phyloP scores from a whole-genome alignment of 1,140 invertebrate species.

The Chrysomallon squamiferum region DNA sequence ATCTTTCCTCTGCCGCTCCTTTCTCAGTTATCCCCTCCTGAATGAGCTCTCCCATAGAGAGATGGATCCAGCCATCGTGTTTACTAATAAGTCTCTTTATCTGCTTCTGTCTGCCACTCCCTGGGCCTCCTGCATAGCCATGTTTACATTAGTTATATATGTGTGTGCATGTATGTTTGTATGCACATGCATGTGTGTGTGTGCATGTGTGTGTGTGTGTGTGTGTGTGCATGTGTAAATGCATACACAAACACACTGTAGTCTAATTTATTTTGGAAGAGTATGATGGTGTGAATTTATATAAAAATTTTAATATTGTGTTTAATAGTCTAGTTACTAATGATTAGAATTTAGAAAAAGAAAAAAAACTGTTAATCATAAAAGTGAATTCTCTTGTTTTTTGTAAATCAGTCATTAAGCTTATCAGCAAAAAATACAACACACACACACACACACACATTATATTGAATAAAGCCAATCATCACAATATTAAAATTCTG shows the following conservation, averaged over 20 bases:
- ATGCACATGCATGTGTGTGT: neutral
- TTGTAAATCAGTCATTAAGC: too few relatives aligned
- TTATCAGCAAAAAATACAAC: too few relatives aligned
- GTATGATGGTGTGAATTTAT: too few relatives aligned
- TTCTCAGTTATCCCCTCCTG: constrained; percentile 35
- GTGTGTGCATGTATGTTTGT: neutral
- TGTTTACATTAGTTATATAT: neutral
- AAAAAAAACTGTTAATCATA: too few relatives aligned
- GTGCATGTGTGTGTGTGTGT: neutral
- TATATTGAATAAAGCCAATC: too few relatives aligned
- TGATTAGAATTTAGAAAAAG: too few relatives aligned
- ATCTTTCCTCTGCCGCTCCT: constrained; percentile 47
- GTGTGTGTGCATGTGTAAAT: neutral
- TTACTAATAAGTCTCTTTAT: constrained; percentile 36
- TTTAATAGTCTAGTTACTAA: too few relatives aligned
- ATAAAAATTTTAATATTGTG: too few relatives aligned
- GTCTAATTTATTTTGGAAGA: neutral
- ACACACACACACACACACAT: too few relatives aligned
- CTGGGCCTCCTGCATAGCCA: constrained; percentile 50
- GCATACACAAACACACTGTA: neutral
- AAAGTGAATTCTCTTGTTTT: too few relatives aligned
- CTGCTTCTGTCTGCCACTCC: constrained; percentile 52
- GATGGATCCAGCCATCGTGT: constrained; percentile 51
- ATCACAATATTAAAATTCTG: too few relatives aligned
- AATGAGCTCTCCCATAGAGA: constrained; percentile 52